A percentile compares a stretch with the other conserved stretches of the same genome.
Evolutionary conservation across 2,797 vertebrate species (phyloP).

Genomic region (Sebastiscus albofasciatus): DNA sequence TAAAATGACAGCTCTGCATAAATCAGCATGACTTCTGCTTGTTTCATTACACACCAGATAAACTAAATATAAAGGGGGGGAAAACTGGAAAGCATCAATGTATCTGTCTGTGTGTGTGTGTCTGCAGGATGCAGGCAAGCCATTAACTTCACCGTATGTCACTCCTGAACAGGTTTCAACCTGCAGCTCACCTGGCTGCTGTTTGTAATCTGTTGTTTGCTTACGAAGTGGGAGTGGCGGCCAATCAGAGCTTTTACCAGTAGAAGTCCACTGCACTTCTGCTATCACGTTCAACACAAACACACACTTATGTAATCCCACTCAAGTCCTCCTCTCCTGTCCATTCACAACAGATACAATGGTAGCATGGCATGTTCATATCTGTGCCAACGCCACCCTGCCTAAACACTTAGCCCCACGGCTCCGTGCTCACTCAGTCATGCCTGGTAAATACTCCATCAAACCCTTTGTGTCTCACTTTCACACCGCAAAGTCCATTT

Average conservation of each 20-base stretch:
- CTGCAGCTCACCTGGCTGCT: conserved; percentile 49
- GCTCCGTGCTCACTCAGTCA: conserved; percentile 31
- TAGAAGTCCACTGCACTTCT: conserved; percentile 13
- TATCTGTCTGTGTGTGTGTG: not conserved
- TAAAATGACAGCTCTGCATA: conserved; percentile 39
- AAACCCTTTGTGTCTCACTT: conserved; percentile 33
- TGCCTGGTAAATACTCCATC: conserved; percentile 44
- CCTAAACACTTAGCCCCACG: conserved; percentile 1
- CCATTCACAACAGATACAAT: conserved; percentile 30
- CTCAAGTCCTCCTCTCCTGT: conserved; percentile 6
- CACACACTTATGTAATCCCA: conserved; percentile 12
- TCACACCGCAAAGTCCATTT: conserved; percentile 40
- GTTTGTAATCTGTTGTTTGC: conserved; percentile 58
- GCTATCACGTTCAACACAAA: not conserved
- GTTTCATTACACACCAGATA: conserved; percentile 40
- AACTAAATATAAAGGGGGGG: conserved; percentile 5
- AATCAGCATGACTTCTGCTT: conserved; percentile 39
- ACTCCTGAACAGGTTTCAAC: conserved; percentile 72
- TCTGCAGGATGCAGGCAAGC: not conserved
- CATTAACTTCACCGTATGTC: conserved; percentile 30
- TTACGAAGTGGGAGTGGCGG: conserved; percentile 61
- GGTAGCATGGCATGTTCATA: conserved; percentile 11
- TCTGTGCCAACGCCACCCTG: conserved; percentile 19
- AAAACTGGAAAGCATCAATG: conserved; percentile 1
- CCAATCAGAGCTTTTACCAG: conserved; percentile 49